Conservation (phyloP, 2,113 vertebrate species). For the Emydocephalus ijimae region DNA sequence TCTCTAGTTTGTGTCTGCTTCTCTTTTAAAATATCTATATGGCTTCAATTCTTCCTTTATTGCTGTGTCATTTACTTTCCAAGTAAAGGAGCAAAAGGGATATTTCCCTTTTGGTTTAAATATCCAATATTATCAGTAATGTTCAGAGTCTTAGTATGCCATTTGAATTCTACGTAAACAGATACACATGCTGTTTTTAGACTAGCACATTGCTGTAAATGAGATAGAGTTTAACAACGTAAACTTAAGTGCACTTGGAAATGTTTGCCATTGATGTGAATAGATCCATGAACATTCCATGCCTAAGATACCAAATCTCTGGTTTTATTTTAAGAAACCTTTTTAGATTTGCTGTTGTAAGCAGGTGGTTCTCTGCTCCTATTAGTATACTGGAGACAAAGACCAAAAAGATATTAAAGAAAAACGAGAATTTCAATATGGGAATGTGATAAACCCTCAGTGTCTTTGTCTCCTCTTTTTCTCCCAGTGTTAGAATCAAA, state of each 20-base stretch:
- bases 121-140: background rate
- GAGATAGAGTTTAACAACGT: background rate
- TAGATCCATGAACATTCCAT: background rate
- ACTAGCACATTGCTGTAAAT: background rate
- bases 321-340: background rate
- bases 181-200: conserved; percentile 11
- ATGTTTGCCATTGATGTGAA: background rate
- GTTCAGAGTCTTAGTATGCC: background rate
- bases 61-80: background rate
- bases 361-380: background rate
- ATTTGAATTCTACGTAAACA: background rate
- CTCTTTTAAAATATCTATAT: background rate
- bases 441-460: background rate
- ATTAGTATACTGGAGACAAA: background rate
- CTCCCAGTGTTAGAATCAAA: background rate
- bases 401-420: background rate
- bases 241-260: background rate
- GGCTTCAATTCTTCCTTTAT: background rate
- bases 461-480: background rate
- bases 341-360: background rate
- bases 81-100: background rate
- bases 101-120: background rate
- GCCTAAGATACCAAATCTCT: background rate
- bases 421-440: background rate
- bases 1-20: background rate